A percentile compares a stretch with the other conserved stretches of the same genome.
phyloP scores from a whole-genome alignment of 2,797 vertebrate genomes.

The Rhinoraja longicauda region DNA sequence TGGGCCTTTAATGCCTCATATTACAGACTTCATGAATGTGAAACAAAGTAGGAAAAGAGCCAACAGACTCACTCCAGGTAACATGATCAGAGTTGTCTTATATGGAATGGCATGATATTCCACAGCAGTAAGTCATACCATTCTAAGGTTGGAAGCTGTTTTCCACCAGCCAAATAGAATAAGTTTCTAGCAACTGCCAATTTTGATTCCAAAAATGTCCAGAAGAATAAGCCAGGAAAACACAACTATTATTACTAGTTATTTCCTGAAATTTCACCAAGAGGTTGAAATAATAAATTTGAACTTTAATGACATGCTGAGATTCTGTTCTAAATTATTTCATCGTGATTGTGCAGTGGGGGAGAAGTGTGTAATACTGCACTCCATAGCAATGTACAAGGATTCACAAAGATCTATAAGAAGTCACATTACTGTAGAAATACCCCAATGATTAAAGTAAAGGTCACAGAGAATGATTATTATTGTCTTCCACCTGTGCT shows the following conservation, averaged over 20 bases:
- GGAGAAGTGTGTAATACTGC: neutral
- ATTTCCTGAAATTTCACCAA: constrained; percentile 26
- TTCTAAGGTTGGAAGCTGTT: neutral
- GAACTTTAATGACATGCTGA: neutral
- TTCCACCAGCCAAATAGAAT: constrained; percentile 21
- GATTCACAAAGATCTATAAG: neutral
- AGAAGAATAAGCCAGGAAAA: neutral
- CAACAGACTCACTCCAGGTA: neutral
- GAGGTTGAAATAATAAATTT: constrained; percentile 23
- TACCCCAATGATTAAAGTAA: neutral
- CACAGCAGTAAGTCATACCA: neutral
- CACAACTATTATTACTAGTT: neutral
- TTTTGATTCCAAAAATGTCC: neutral
- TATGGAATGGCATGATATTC: neutral
- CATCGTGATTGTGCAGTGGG: neutral
- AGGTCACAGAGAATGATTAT: neutral
- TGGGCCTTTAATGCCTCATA: neutral
- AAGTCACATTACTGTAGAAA: neutral
- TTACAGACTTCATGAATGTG: neutral
- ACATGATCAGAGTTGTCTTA: neutral
- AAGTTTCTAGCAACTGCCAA: constrained; percentile 16
- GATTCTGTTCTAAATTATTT: neutral
- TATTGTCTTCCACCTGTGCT: neutral
- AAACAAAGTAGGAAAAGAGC: neutral
- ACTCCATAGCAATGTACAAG: no score